Evolutionary conservation across 2,797 vertebrate genomes (phyloP).

Genomic region (Spheniscus humboldti): DNA sequence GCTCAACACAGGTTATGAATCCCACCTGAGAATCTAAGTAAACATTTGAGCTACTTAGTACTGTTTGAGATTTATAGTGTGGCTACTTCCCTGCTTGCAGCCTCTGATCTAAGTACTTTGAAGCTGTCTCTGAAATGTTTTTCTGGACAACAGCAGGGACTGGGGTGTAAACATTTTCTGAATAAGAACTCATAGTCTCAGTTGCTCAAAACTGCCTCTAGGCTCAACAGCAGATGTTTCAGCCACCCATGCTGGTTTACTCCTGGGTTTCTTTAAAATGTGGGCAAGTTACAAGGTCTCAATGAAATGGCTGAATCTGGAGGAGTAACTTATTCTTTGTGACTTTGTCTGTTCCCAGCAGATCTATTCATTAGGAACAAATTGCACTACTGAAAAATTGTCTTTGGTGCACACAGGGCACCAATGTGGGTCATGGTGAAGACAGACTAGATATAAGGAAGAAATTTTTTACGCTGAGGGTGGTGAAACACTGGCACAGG

Average conservation of each 20-base stretch:
- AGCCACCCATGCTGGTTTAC: background rate
- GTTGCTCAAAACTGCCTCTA: background rate
- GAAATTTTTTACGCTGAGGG: rapidly evolving
- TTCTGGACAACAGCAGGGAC: background rate
- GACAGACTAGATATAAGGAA: background rate
- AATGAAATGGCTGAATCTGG: background rate
- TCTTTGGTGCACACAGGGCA: background rate
- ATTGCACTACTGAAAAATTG: background rate
- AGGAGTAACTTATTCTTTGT: background rate
- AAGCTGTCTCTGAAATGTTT: background rate
- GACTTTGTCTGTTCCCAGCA: background rate
- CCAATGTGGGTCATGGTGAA: rapidly evolving
- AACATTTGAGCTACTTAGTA: background rate
- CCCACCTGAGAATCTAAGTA: background rate
- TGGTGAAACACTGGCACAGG: too few species aligned
- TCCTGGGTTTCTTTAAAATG: background rate
- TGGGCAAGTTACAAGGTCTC: background rate
- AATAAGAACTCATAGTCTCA: background rate
- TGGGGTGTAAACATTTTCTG: background rate
- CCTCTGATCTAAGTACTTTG: background rate
- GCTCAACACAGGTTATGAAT: background rate
- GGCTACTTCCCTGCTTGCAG: background rate
- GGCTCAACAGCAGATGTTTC: background rate
- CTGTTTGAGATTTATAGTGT: background rate
- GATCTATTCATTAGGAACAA: background rate